Percentiles rank a stretch among this genome's conserved stretches.
phyloP scores from a whole-genome alignment of 2,888 invertebrate genomes.

The Phengaris arion region DNA sequence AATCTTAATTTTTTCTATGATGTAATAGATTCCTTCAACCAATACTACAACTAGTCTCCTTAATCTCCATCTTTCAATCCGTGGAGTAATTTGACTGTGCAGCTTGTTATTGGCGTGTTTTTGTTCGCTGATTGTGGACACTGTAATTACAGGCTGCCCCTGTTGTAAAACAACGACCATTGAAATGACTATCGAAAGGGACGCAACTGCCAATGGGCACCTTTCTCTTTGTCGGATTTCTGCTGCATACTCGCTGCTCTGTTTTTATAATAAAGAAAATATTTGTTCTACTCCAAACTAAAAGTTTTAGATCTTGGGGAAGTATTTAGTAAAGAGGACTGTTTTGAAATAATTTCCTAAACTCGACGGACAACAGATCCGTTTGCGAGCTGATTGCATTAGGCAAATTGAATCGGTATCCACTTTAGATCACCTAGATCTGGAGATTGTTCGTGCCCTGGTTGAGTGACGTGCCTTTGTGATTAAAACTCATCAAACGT shows the following conservation, averaged over 20 bases:
- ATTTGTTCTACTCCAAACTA: neutral
- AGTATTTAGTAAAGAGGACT: neutral
- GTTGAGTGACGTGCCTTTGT: neutral
- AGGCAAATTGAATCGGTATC: slow-evolving; percentile 33
- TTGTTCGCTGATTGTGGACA: slow-evolving; percentile 9
- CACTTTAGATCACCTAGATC: slow-evolving; percentile 20
- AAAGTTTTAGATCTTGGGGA: neutral
- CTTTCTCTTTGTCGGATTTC: slow-evolving; percentile 3
- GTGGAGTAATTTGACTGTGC: neutral
- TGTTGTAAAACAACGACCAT: neutral
- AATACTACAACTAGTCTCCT: neutral
- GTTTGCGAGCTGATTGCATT: slow-evolving; percentile 32
- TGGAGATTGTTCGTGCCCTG: neutral
- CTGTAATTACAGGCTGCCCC: neutral
- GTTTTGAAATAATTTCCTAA: neutral
- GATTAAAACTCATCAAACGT: neutral
- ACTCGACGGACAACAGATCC: slow-evolving; percentile 23
- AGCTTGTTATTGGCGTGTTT: slow-evolving; percentile 1
- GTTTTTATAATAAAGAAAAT: neutral
- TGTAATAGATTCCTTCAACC: too few relatives aligned
- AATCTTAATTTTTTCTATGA: too few relatives aligned
- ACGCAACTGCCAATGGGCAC: neutral
- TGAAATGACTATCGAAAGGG: neutral
- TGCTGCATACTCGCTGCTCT: neutral
- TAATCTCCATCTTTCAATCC: neutral